Evolutionary conservation across 1,140 invertebrate genomes (phyloP), one percentile per base, ranked within the genome.

Genomic region (Macrobrachium nipponense): DNA sequence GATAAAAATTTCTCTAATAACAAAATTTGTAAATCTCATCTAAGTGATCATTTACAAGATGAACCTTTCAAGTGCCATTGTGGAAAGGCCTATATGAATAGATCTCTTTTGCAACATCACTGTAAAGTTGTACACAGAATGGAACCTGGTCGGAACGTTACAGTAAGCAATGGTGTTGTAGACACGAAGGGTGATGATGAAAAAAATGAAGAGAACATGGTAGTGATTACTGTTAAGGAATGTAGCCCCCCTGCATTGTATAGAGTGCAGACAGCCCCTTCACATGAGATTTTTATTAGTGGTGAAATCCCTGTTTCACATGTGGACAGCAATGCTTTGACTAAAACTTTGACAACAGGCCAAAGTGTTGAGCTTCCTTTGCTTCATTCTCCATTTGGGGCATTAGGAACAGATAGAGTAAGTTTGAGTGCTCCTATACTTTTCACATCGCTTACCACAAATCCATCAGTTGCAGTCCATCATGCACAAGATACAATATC

Each of bases 181-280:
- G 68, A 27, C 36, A 23, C 23, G 5, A 70, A 27, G 23, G 68
- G n/a, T 27, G 68, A 70, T 43, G 68, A 70, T 23, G 68, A 70
- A 23, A 70, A 14, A 15, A 43, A 70, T 27, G 68, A 43, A n/a
- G 68, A 70, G 20, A 23, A n/a, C 8, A 70, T 70, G 68, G 68
- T 70, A 27, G 68, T 70, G 23, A 70, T 70, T 43, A 70, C 68
- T 15, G 23, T 70, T 27, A 70, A 70, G 20, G 68, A 70, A 70
- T 70, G 68, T 27, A 70, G 15, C 8, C 68, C 68, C 1, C 68
- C 68, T 27, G 20, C 68, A 27, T 11, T 70, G 6, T 70, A 70
- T 23, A 70, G 17, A 27, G 68, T 70, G 68, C n/a, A 43, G 10
- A 23, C 12, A n/a, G 68, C 68, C 23, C 36, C 68, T 11, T 70